A percentile compares a stretch with the other conserved stretches of the same genome.
These are phyloP conservation scores for Gallinago solitaria DNA, from an alignment of 2,797 vertebrate species.

Conservation along the genomic window DNA sequence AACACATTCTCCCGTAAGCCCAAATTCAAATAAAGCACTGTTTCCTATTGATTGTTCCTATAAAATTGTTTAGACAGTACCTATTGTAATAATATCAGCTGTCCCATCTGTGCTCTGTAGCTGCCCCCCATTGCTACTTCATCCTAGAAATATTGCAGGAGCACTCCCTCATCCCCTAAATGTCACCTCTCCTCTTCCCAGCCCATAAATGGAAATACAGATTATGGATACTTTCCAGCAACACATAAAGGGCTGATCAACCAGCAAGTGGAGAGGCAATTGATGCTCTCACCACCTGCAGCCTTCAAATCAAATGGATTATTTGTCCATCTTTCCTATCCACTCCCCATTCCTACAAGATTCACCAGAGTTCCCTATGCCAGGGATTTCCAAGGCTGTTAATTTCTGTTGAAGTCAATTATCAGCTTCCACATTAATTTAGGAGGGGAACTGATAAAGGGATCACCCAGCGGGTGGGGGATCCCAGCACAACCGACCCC, in stretches of 20 bases:
- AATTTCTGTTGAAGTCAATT: neutral
- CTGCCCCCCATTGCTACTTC: conserved; percentile 1
- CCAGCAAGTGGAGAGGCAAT: neutral
- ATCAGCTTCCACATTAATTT: neutral
- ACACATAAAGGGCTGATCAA: accelerated
- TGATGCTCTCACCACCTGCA: neutral
- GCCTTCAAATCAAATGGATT: neutral
- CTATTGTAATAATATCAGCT: neutral
- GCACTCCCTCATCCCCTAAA: neutral
- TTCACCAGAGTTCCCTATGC: neutral
- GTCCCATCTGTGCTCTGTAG: neutral
- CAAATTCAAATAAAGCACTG: neutral
- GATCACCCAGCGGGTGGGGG: too few relatives aligned
- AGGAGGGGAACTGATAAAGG: neutral
- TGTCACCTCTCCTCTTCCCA: neutral
- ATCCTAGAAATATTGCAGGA: neutral
- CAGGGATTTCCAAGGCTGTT: neutral
- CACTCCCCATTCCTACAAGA: neutral
- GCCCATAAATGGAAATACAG: neutral
- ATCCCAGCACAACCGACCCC: neutral
- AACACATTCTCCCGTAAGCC: neutral
- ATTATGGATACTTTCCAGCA: neutral
- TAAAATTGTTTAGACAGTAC: neutral
- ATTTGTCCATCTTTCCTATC: neutral
- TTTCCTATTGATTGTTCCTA: neutral